phyloP scores from a whole-genome alignment of 2,113 vertebrate species.

The Oncorhynchus gorbuscha region DNA sequence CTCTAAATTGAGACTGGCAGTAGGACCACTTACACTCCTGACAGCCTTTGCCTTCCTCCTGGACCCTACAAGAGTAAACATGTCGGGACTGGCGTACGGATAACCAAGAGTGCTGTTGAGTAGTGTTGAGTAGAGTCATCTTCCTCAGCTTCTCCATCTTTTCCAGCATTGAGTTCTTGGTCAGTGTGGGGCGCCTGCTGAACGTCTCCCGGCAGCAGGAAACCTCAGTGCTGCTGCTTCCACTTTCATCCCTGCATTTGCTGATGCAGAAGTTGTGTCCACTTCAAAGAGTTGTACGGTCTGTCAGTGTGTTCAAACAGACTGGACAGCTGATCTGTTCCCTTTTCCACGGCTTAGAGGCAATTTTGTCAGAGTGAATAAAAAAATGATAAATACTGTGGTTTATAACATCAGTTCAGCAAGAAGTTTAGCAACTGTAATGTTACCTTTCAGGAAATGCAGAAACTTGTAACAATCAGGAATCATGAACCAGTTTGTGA shows the following conservation, averaged over 20 bases:
- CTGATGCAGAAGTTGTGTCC: constrained; percentile 27
- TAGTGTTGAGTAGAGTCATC: too few relatives aligned
- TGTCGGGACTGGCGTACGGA: too few relatives aligned
- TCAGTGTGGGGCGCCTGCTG: constrained; percentile 3
- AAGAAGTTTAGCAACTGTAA: background rate
- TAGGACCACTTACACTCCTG: background rate
- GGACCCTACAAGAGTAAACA: background rate
- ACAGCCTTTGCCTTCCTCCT: constrained; percentile 8
- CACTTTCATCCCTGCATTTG: constrained; percentile 16
- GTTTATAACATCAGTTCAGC: background rate
- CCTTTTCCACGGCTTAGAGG: background rate
- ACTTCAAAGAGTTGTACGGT: constrained; percentile 2
- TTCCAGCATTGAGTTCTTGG: background rate
- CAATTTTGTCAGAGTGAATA: constrained; percentile 1
- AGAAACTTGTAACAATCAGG: too few relatives aligned
- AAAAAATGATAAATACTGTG: background rate
- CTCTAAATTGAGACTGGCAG: constrained; percentile 1
- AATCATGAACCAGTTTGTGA: too few relatives aligned
- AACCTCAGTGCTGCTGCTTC: background rate
- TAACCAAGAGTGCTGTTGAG: too few relatives aligned
- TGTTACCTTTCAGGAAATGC: background rate
- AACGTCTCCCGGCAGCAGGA: constrained; percentile 9
- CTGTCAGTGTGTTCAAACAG: constrained; percentile 17
- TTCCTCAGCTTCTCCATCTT: background rate
- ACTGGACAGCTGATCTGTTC: constrained; percentile 31